Percentiles rank a stretch among this genome's conserved stretches.
Evolutionary conservation across 1,140 invertebrate genomes (phyloP).

Genomic region (Hormaphis cornu): DNA sequence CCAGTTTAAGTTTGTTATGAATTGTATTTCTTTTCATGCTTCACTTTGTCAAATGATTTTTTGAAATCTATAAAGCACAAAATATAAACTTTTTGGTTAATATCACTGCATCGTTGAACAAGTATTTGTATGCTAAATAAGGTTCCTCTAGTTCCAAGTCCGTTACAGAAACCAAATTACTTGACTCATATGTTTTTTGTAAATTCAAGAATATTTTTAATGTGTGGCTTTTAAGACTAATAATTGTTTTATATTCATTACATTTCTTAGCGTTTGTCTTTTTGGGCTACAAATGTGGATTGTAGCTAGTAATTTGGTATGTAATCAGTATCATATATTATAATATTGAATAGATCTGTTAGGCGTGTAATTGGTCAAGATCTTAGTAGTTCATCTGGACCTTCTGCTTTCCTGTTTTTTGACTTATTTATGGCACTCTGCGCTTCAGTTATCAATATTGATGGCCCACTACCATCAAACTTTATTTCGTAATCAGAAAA

Average conservation of each 20-base stretch:
- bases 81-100: neutral
- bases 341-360: conserved; percentile 24
- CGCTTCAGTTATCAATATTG: neutral
- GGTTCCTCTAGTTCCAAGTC: conserved; percentile 36
- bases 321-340: conserved; percentile 30
- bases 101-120: conserved; percentile 27
- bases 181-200: conserved; percentile 22
- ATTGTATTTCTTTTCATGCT: neutral
- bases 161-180: conserved; percentile 37
- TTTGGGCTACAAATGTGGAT: conserved; percentile 24
- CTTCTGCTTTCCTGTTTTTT: conserved; percentile 23
- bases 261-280: neutral
- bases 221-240: conserved; percentile 1
- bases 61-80: conserved; percentile 10
- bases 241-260: conserved; percentile 9
- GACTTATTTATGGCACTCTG: neutral
- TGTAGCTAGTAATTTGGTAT: conserved; percentile 32
- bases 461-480: neutral
- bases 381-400: conserved; percentile 23
- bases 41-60: conserved; percentile 4
- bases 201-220: conserved; percentile 31
- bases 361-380: conserved; percentile 7
- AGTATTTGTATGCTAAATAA: conserved; percentile 36
- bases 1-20: neutral
- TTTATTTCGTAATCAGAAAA: neutral